Percentiles rank a stretch among this genome's conserved stretches.
These are phyloP conservation scores for Panthera leo DNA, from an alignment of 2,113 vertebrate genomes.

Conservation along the genomic window DNA sequence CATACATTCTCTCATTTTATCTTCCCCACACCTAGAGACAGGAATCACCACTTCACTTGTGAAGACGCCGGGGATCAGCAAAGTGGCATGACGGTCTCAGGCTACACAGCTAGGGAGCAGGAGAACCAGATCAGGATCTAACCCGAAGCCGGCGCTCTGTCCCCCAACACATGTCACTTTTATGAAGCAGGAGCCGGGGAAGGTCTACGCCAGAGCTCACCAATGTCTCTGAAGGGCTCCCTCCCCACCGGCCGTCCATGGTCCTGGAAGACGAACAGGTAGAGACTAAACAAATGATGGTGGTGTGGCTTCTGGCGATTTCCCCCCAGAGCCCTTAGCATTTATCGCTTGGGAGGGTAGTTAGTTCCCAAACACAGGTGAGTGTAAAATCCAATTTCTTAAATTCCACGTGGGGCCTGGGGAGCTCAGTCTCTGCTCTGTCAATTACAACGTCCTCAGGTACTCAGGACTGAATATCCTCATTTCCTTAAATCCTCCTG, in stretches of 20 bases:
- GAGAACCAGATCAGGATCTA: background rate
- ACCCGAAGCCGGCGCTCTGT: background rate
- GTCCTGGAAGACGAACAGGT: background rate
- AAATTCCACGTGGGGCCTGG: background rate
- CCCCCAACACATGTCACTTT: rapidly evolving
- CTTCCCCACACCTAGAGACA: background rate
- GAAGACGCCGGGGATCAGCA: background rate
- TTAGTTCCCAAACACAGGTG: background rate
- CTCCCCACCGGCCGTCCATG: rapidly evolving
- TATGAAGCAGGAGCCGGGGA: background rate
- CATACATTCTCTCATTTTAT: background rate
- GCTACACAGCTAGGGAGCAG: background rate
- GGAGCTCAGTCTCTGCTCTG: background rate
- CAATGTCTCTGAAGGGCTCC: background rate
- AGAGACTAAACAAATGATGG: background rate
- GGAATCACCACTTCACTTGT: background rate
- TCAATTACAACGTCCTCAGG: background rate
- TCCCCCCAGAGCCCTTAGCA: background rate
- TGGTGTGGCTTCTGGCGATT: background rate
- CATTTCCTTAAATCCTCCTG: conserved; percentile 5
- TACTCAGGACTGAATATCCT: background rate
- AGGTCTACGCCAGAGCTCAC: background rate
- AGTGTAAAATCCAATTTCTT: background rate
- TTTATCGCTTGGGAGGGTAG: background rate
- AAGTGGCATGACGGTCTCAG: rapidly evolving